Base-by-base conservation (phyloP, 2,113 vertebrate species). In the Ornithorhynchus anatinus region DNA sequence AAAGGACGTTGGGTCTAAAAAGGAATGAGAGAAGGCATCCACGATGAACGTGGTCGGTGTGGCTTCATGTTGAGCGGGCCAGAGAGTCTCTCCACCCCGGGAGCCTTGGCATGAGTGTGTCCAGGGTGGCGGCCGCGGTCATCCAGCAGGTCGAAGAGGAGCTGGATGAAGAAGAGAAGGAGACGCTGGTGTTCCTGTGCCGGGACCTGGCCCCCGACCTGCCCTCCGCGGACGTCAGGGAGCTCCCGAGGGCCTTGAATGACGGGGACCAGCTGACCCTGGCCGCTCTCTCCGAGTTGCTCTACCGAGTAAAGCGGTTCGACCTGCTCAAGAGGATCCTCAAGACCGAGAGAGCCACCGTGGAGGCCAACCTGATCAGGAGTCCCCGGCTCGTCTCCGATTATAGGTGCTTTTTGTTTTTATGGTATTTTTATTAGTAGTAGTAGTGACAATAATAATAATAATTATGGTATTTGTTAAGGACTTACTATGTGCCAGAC, bases 401-500 rank as follows among this genome's bases (percentile, higher is more conserved):
- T 50, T 99, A 96, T 87, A 97, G 96, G 97, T 97, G 86, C 52
- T 39, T n/a, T n/a, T n/a, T n/a, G n/a, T n/a, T n/a, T n/a, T n/a
- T n/a, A n/a, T n/a, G n/a, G n/a, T n/a, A n/a, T n/a, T n/a, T n/a
- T n/a, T n/a, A n/a, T n/a, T n/a, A n/a, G n/a, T n/a, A n/a, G n/a
- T n/a, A n/a, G n/a, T n/a, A n/a, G n/a, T n/a, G n/a, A n/a, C n/a
- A n/a, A n/a, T n/a, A n/a, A n/a, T n/a, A n/a, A n/a, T n/a, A n/a
- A n/a, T n/a, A n/a, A n/a, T n/a, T n/a, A n/a, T n/a, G n/a, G n/a
- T n/a, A n/a, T n/a, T n/a, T n/a, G n/a, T n/a, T n/a, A n/a, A n/a
- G n/a, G n/a, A n/a, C n/a, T n/a, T n/a, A n/a, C n/a, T n/a, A n/a
- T n/a, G n/a, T n/a, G n/a, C n/a, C n/a, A n/a, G n/a, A n/a, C n/a